phyloP scores from a whole-genome alignment of 2,113 vertebrate species.

The Peucedramus taeniatus region DNA sequence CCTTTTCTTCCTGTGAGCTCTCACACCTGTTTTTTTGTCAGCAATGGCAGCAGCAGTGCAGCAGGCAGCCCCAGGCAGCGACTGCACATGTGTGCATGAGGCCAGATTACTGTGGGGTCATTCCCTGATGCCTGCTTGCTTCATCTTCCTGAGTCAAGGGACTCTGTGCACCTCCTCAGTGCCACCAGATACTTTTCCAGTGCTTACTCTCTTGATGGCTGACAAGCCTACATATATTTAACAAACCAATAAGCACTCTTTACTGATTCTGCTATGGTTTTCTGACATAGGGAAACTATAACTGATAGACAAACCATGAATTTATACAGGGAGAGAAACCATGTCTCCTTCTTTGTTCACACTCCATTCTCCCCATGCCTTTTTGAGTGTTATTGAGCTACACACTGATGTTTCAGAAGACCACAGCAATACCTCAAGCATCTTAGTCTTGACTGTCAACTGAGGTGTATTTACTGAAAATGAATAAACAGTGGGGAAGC shows the following conservation, averaged over 20 bases:
- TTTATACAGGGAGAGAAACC: neutral
- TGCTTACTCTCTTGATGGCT: neutral
- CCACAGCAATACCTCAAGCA: neutral
- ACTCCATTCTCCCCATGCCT: neutral
- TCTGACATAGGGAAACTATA: neutral
- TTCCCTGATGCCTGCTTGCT: neutral
- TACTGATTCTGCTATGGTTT: neutral
- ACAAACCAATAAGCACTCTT: neutral
- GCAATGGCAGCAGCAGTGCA: neutral
- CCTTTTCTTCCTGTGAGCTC: neutral
- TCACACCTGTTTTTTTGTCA: rapidly evolving
- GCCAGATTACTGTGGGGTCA: neutral
- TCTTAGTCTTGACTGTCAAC: neutral
- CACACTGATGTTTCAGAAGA: neutral
- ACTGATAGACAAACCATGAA: neutral
- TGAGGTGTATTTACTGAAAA: neutral
- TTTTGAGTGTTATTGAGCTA: neutral
- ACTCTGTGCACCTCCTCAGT: neutral
- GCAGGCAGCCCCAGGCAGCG: rapidly evolving
- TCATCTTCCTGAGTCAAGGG: neutral
- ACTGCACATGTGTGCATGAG: rapidly evolving
- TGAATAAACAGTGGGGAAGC: neutral
- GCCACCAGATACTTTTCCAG: neutral
- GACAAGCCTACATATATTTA: neutral
- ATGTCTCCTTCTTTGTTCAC: neutral